phyloP scores from a whole-genome alignment of 2,888 invertebrate species.

The Protula sp. region DNA sequence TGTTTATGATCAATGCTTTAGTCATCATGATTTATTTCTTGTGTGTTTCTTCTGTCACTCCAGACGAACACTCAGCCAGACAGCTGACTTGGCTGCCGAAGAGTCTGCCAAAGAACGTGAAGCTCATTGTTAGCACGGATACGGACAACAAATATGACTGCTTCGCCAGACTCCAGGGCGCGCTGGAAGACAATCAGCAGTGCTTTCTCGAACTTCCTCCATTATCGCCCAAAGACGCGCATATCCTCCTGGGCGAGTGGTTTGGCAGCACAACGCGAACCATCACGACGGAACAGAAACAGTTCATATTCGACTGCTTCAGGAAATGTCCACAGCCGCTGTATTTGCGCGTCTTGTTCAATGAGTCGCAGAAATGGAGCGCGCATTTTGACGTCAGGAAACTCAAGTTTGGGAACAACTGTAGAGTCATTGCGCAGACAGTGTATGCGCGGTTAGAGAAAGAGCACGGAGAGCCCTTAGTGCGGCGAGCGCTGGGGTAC shows the following conservation, averaged over 20 bases:
- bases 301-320: conserved; percentile 63
- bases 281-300: conserved; percentile 61
- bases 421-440: conserved; percentile 34
- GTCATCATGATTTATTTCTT: too few species aligned
- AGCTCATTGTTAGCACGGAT: conserved; percentile 60
- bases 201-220: conserved; percentile 6
- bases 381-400: conserved; percentile 29
- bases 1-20: too few species aligned
- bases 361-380: conserved; percentile 37
- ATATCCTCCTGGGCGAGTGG: conserved; percentile 35
- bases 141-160: conserved; percentile 28
- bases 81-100: conserved; percentile 72
- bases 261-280: conserved; percentile 24
- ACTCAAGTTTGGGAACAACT: conserved; percentile 32
- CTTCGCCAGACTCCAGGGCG: conserved; percentile 1
- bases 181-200: neutral
- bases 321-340: conserved; percentile 25
- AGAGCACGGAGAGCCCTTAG: conserved; percentile 42
- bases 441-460: conserved; percentile 42
- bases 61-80: conserved; percentile 57
- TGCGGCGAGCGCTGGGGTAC: conserved; percentile 62
- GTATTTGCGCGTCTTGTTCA: conserved; percentile 36
- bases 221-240: conserved; percentile 8
- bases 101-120: conserved; percentile 68
- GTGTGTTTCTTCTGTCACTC: too few species aligned